phyloP scores from a whole-genome alignment of 2,113 vertebrate species.

The Oncorhynchus gorbuscha region DNA sequence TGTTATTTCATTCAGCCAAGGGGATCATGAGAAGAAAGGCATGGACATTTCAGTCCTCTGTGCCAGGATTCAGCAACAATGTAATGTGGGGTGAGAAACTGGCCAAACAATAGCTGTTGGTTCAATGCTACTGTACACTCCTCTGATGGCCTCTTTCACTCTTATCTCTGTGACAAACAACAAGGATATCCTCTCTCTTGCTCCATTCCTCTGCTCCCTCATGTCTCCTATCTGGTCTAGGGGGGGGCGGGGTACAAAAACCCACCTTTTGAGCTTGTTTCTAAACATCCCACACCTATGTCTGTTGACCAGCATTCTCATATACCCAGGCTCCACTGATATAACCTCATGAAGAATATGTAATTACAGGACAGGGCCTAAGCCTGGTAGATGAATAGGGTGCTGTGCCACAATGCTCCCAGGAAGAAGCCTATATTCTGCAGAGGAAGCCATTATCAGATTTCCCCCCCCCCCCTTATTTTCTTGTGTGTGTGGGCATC shows the following conservation, averaged over 20 bases:
- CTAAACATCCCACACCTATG: neutral
- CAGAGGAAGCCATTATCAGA: neutral
- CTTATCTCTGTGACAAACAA: conserved; percentile 4
- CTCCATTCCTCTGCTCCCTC: neutral
- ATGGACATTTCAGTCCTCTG: neutral
- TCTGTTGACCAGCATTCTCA: neutral
- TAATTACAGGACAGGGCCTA: conserved; percentile 8
- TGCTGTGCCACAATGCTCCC: neutral
- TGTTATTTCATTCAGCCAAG: neutral
- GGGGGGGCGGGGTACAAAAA: neutral
- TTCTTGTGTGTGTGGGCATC: neutral
- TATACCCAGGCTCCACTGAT: neutral
- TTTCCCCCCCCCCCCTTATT: neutral
- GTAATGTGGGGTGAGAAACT: neutral
- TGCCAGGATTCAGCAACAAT: neutral
- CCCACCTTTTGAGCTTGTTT: neutral
- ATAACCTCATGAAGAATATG: neutral
- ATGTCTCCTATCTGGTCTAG: neutral
- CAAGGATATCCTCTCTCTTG: neutral
- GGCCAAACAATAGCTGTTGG: neutral
- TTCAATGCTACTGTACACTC: neutral
- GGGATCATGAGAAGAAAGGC: neutral
- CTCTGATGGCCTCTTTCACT: neutral
- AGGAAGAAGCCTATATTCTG: neutral
- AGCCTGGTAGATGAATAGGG: neutral